These are phyloP conservation scores for Glyphotaelius pellucidus DNA, from an alignment of 2,888 invertebrate genomes.

Conservation along the genomic window DNA sequence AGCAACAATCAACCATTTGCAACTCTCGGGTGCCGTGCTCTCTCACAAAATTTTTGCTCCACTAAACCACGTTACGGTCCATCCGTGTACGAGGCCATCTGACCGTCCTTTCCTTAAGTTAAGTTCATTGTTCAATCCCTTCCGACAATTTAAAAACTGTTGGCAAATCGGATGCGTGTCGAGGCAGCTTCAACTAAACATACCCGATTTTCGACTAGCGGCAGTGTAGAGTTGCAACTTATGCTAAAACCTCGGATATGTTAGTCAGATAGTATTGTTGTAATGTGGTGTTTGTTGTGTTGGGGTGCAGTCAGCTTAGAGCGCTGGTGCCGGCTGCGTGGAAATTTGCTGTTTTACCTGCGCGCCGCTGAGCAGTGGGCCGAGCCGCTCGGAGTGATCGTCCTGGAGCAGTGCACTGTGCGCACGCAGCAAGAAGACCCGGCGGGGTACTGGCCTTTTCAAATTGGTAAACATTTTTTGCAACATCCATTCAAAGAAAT, in stretches of 20 bases:
- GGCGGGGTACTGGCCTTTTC: conserved; percentile 88
- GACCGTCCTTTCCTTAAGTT: too few species aligned
- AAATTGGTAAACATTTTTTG: conserved; percentile 79
- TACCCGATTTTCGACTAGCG: neutral
- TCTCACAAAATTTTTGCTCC: neutral
- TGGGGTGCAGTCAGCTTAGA: conserved; percentile 71
- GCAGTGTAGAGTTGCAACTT: neutral
- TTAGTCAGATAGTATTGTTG: neutral
- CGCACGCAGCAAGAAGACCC: conserved; percentile 80
- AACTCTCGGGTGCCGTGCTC: neutral
- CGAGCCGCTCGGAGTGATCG: conserved; percentile 91
- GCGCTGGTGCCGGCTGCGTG: conserved; percentile 93
- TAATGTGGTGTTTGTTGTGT: conserved; percentile 12
- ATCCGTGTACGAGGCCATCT: too few species aligned
- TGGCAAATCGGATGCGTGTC: too few species aligned
- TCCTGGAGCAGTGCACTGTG: conserved; percentile 92
- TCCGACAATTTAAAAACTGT: too few species aligned
- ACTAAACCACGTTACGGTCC: too few species aligned
- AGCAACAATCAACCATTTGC: too few species aligned
- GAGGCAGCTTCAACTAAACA: neutral
- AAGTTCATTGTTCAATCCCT: too few species aligned
- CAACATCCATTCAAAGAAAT: neutral
- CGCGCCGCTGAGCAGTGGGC: conserved; percentile 93
- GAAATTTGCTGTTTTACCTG: conserved; percentile 95
- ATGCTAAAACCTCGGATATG: neutral